These are phyloP conservation scores for Formica selysi DNA, from an alignment of 1,140 invertebrate species.

Conservation along the genomic window DNA sequence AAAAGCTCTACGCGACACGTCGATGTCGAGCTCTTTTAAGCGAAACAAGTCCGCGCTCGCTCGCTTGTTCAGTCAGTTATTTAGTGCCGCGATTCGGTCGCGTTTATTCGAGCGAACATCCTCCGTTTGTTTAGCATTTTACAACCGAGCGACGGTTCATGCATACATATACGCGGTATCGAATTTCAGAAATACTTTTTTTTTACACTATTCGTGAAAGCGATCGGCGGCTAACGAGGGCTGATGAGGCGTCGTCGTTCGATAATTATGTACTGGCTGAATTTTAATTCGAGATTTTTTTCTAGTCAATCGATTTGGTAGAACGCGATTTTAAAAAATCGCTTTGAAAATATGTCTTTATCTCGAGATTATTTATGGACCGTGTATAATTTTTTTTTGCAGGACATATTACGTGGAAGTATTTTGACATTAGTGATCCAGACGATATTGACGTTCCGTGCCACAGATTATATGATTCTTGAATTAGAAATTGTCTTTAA, in stretches of 20 bases:
- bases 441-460: constrained; percentile 5
- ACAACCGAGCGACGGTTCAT: constrained; percentile 67
- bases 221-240: constrained; percentile 53
- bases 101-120: constrained; percentile 77
- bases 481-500: constrained; percentile 19
- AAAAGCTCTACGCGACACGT: not conserved
- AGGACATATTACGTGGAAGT: constrained; percentile 52
- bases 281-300: constrained; percentile 38
- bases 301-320: not conserved
- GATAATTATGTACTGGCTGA: constrained; percentile 51
- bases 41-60: constrained; percentile 64
- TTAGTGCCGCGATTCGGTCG: constrained; percentile 73
- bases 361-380: constrained; percentile 77
- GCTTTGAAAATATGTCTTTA: constrained; percentile 24
- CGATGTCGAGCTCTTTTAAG: constrained; percentile 68
- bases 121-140: constrained; percentile 79
- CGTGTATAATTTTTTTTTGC: constrained; percentile 69
- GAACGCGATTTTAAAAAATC: not conserved
- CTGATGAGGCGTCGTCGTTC: constrained; percentile 36
- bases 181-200: constrained; percentile 65
- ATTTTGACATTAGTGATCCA: not conserved
- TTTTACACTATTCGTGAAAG: constrained; percentile 56
- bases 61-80: constrained; percentile 72
- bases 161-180: constrained; percentile 59
- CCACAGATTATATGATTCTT: not conserved